Conservation (phyloP, 2,888 invertebrate species). For the Diploptera punctata region DNA sequence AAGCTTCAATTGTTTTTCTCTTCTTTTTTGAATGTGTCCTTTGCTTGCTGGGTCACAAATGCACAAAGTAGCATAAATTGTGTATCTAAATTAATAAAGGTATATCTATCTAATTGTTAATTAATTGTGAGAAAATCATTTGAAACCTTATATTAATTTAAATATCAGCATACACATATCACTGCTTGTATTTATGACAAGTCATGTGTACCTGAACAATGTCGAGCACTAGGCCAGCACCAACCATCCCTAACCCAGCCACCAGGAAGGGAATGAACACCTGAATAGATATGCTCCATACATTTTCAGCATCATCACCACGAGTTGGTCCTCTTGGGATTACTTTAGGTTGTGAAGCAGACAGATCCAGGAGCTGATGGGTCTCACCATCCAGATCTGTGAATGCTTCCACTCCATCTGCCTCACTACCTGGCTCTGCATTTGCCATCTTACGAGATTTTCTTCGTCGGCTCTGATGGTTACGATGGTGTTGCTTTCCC, state of each 20-base stretch:
- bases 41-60: too few species aligned
- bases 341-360: not conserved
- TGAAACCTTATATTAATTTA: too few species aligned
- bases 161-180: too few species aligned
- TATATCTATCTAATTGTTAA: too few species aligned
- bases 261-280: slow-evolving; percentile 85
- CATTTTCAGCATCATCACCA: slow-evolving; percentile 38
- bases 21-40: too few species aligned
- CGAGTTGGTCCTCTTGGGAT: not conserved
- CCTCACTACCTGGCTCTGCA: slow-evolving; percentile 22
- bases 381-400: slow-evolving; percentile 27
- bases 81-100: too few species aligned
- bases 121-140: too few species aligned
- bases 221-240: slow-evolving; percentile 86
- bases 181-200: too few species aligned
- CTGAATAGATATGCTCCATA: slow-evolving; percentile 62
- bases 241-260: slow-evolving; percentile 91
- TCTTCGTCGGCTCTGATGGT: slow-evolving; percentile 14
- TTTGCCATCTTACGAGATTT: slow-evolving; percentile 32
- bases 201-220: slow-evolving; percentile 79
- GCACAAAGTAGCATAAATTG: too few species aligned
- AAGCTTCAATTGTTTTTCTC: too few species aligned
- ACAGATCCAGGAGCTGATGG: slow-evolving; percentile 30
- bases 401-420: slow-evolving; percentile 12
- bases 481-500: slow-evolving; percentile 27